Conservation (phyloP, 2,888 invertebrate genomes). For the Cryptocephalus moraei region DNA sequence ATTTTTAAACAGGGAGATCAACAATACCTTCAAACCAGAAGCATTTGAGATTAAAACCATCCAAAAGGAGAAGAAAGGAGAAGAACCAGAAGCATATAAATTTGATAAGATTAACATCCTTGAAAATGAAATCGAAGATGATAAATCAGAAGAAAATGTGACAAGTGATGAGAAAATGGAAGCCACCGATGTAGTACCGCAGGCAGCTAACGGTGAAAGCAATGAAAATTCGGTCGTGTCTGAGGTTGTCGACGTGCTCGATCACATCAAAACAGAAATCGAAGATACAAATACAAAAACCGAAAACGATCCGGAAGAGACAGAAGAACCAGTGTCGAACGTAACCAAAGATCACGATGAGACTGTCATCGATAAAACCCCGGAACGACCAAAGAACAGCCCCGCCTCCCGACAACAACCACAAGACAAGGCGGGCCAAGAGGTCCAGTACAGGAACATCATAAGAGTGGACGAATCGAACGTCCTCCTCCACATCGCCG, state of each 20-base stretch:
- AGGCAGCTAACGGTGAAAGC: slow-evolving; percentile 1
- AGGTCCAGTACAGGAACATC: slow-evolving; percentile 17
- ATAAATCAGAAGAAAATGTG: neutral
- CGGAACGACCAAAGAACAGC: neutral
- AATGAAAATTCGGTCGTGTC: neutral
- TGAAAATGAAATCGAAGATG: too few relatives aligned
- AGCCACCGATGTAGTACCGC: neutral
- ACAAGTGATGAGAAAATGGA: slow-evolving; percentile 1
- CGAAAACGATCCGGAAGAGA: neutral
- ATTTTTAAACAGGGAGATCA: slow-evolving; percentile 16
- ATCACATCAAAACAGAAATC: neutral
- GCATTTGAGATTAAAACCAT: too few relatives aligned
- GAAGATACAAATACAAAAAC: slow-evolving; percentile 1
- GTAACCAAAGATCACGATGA: neutral
- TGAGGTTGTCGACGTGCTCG: neutral
- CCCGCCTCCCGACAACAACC: neutral
- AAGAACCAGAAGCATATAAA: too few relatives aligned
- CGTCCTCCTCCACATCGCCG: slow-evolving; percentile 24
- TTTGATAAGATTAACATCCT: too few relatives aligned
- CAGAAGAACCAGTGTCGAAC: neutral
- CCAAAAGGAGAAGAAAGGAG: too few relatives aligned
- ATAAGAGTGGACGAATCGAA: slow-evolving; percentile 23
- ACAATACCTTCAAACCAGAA: slow-evolving; percentile 8
- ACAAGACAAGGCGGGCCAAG: slow-evolving; percentile 6
- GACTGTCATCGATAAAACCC: neutral